phyloP scores from a whole-genome alignment of 2,797 vertebrate species.

The Buphagus erythrorhynchus region DNA sequence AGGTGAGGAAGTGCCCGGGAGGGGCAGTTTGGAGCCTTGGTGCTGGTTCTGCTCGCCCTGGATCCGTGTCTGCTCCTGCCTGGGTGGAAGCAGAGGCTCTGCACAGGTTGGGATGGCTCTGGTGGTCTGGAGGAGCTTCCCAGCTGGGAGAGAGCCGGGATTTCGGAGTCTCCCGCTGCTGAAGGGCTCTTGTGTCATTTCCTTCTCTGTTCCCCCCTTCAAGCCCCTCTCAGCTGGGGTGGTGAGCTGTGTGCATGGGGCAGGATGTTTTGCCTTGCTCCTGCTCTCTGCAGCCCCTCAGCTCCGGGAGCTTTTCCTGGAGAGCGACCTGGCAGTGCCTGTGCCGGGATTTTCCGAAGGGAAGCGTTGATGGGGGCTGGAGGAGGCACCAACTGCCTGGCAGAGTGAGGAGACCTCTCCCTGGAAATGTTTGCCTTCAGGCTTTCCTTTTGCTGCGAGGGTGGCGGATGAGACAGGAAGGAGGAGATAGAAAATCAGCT shows the following conservation, averaged over 20 bases:
- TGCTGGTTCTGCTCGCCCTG: neutral
- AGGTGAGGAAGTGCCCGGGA: neutral
- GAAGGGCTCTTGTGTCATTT: neutral
- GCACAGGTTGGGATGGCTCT: fast-evolving
- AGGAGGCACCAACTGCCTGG: neutral
- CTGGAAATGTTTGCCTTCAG: constrained; percentile 2
- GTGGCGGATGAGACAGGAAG: neutral
- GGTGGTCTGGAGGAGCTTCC: neutral
- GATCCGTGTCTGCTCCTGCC: neutral
- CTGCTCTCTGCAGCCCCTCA: neutral
- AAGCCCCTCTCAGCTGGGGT: neutral
- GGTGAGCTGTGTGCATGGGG: neutral
- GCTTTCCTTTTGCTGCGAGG: constrained; percentile 14
- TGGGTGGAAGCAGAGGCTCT: neutral
- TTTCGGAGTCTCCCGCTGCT: neutral
- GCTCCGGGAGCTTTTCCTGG: neutral
- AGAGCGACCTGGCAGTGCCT: neutral
- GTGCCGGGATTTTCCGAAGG: neutral
- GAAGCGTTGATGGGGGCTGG: neutral
- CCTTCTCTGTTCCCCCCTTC: neutral
- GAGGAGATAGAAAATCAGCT: neutral
- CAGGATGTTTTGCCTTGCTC: neutral
- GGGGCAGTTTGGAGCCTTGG: neutral
- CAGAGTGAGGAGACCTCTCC: neutral
- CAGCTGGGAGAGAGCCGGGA: neutral